These are phyloP conservation scores for Drosophila prosaltans DNA, from an alignment of 1,140 invertebrate genomes.

Conservation along the genomic window DNA sequence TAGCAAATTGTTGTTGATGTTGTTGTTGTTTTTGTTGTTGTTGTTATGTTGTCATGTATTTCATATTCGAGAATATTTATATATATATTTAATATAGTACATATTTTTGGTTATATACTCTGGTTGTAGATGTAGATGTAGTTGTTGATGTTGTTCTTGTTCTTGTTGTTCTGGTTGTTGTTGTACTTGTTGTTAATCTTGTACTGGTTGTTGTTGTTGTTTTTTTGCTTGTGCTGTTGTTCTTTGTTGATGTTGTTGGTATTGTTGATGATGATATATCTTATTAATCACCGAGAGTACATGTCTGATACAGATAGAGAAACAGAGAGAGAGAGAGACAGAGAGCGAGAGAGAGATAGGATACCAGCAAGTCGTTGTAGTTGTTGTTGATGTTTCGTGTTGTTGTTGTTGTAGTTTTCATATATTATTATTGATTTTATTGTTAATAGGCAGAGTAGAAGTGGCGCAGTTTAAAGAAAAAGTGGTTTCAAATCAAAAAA, in stretches of 20 bases:
- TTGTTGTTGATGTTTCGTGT: conserved; percentile 60
- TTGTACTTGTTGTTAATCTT: conserved; percentile 59
- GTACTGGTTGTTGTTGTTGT: conserved; percentile 62
- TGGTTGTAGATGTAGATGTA: conserved; percentile 58
- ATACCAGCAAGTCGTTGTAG: conserved; percentile 70
- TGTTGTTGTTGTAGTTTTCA: conserved; percentile 53
- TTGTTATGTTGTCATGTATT: conserved; percentile 35
- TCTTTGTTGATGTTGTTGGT: conserved; percentile 52
- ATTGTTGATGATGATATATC: conserved; percentile 60
- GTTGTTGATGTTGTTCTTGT: conserved; percentile 58
- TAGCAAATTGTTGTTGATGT: conserved; percentile 39
- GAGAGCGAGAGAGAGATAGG: background rate
- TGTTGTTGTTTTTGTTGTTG: conserved; percentile 5
- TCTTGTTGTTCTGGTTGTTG: conserved; percentile 61
- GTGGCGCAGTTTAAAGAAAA: conserved; percentile 76
- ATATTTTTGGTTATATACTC: conserved; percentile 36
- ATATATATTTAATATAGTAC: conserved; percentile 33
- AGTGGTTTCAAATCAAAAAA: conserved; percentile 75
- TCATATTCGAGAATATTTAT: conserved; percentile 35
- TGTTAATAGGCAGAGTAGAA: conserved; percentile 59
- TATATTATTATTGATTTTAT: conserved; percentile 28
- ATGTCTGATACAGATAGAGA: conserved; percentile 56
- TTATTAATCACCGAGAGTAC: conserved; percentile 75
- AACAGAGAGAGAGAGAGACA: background rate
- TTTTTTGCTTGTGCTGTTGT: conserved; percentile 68